Evolutionary conservation across 2,888 invertebrate species (phyloP).

Genomic region (Amphimallon solstitiale): DNA sequence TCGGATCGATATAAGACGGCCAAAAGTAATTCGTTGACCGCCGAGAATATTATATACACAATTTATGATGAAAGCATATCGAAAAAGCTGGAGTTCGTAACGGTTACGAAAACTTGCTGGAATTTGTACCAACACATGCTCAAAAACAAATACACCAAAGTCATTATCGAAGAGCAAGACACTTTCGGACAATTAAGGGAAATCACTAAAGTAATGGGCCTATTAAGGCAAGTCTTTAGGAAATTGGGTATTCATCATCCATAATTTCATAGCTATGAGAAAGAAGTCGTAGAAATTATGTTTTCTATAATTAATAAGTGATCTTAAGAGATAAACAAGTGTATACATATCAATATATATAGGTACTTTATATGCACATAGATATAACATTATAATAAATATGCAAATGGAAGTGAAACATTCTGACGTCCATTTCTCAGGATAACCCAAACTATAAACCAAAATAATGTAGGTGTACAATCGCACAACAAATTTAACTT

Average conservation of each 20-base stretch:
- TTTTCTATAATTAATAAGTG: too few species aligned
- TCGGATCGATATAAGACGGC: neutral
- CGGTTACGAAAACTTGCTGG: slow-evolving; percentile 4
- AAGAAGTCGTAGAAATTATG: too few species aligned
- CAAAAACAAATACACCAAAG: neutral
- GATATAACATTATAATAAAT: too few species aligned
- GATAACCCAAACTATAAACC: too few species aligned
- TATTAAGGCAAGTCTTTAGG: neutral
- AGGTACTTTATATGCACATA: too few species aligned
- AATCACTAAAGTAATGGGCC: neutral
- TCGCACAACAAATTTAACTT: too few species aligned
- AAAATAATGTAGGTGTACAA: too few species aligned
- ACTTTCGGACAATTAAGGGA: neutral
- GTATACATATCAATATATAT: too few species aligned
- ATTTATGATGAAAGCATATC: neutral
- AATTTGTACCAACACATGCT: neutral
- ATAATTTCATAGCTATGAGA: too few species aligned
- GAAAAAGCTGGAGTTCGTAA: neutral
- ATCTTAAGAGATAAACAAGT: too few species aligned
- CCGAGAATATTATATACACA: neutral
- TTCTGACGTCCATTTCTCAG: too few species aligned
- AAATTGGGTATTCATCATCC: neutral
- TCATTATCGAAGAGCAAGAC: neutral
- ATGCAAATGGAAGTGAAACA: too few species aligned
- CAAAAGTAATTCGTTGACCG: neutral